Evolutionary conservation across 1,140 invertebrate species (phyloP).

Genomic region (Anadara kagoshimensis): DNA sequence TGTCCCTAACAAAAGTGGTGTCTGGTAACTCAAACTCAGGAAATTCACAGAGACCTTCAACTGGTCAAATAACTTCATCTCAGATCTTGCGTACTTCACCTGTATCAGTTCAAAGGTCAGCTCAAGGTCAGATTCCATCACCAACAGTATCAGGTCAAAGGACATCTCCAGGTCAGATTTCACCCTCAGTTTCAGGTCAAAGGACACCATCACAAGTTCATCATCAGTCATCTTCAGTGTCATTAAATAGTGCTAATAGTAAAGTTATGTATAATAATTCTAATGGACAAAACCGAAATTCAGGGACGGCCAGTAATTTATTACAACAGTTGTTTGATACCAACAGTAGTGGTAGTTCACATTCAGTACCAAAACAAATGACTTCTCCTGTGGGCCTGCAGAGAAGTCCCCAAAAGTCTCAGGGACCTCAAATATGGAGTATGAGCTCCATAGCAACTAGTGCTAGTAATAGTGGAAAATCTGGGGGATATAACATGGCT

Average conservation of each 20-base stretch:
- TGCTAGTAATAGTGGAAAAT: no score
- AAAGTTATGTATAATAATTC: conserved; percentile 14
- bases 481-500: no score
- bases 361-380: conserved; percentile 7
- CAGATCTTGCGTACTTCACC: background rate
- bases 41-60: conserved; percentile 7
- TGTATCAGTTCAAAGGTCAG: background rate
- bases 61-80: conserved; percentile 2
- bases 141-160: conserved; percentile 14
- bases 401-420: conserved; percentile 13
- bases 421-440: conserved; percentile 25
- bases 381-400: background rate
- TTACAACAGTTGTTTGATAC: conserved; percentile 33
- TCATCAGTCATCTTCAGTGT: conserved; percentile 8
- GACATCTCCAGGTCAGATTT: background rate
- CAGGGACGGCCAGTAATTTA: conserved; percentile 24
- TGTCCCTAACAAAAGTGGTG: background rate
- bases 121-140: conserved; percentile 8
- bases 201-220: conserved; percentile 1
- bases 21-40: background rate
- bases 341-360: conserved; percentile 1
- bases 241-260: conserved; percentile 1
- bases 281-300: conserved; percentile 14
- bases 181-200: background rate
- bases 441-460: conserved; percentile 14